A percentile compares a stretch with the other conserved stretches of the same genome.
phyloP scores from a whole-genome alignment of 2,797 vertebrate species.

The Helarctos malayanus region DNA sequence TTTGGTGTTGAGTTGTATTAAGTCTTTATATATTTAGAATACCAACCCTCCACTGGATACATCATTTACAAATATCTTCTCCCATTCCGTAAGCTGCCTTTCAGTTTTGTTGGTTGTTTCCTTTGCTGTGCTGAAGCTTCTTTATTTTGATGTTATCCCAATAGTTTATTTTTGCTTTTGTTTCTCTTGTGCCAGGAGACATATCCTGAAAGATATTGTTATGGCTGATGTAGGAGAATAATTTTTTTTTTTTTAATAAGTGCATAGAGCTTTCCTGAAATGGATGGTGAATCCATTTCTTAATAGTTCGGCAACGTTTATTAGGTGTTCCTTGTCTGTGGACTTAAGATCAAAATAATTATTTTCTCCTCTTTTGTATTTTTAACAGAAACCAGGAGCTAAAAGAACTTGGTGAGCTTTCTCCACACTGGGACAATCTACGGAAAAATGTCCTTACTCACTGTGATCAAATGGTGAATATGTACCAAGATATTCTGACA shows the following conservation, averaged over 20 bases:
- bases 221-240: background rate
- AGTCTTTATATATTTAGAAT: background rate
- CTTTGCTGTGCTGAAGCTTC: background rate
- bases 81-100: background rate
- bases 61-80: background rate
- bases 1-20: background rate
- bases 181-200: background rate
- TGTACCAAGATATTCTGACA: conserved; percentile 96
- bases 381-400: conserved; percentile 95
- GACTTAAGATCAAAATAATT: background rate
- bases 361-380: conserved; percentile 63
- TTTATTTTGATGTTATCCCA: background rate
- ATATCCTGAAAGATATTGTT: background rate
- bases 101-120: background rate
- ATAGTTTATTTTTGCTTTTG: background rate
- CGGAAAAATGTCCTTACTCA: conserved; percentile 96
- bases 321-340: background rate
- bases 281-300: background rate
- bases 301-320: background rate
- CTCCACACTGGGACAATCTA: conserved; percentile 98
- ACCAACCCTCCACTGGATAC: background rate
- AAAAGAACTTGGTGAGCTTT: conserved; percentile 96
- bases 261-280: background rate
- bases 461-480: conserved; percentile 95
- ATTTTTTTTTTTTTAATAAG: background rate